Base-by-base conservation (phyloP, 1,140 invertebrate genomes). In the Zaprionus africanus region DNA sequence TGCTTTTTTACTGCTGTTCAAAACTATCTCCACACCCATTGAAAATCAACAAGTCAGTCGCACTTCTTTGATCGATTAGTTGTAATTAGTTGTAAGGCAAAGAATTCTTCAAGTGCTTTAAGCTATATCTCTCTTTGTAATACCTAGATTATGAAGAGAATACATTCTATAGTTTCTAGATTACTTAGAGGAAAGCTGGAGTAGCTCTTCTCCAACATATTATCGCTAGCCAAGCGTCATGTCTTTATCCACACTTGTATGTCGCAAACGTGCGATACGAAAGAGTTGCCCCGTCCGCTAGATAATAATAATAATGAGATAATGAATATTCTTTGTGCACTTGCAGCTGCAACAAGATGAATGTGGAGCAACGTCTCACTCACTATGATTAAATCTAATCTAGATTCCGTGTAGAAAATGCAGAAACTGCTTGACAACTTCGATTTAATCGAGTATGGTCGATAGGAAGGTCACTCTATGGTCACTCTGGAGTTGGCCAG, bases 191-290 rank as follows among this genome's bases (percentile, higher is more conserved):
- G 5, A 24, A 22, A 22, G 19, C 19, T 51, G 0, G 12, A 4
- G 9, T 1, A 22, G 19, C 24, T 51, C 19, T 51, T 13, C 11
- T 22, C 6, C 46, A 51, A 7, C 9, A 26, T 5, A 31, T 51
- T 51, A 51, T 51, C 41, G 7, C 7, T 17, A 46, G n/a, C 1
- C n/a, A 2, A 46, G 9, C n/a, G 41, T 64, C 19, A 7, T 38
- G 15, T 34, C 12, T 7, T n/a, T 64, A 22, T 64, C 15, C 13
- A 15, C 38, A 43, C 15, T 56, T 57, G 7, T 41, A 36, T 59
- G 64, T 62, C 13, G 12, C 13, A 41, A 49, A 75, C 72, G 72
- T 75, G 72, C 51, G 66, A 63, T 75, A 75, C 31, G 22, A 24
- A 15, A 36, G 17, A 69, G 36, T 69, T 41, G 61, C 36, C 43